Evolutionary conservation across 2,113 vertebrate species (phyloP).

Genomic region (Alectura lathami): DNA sequence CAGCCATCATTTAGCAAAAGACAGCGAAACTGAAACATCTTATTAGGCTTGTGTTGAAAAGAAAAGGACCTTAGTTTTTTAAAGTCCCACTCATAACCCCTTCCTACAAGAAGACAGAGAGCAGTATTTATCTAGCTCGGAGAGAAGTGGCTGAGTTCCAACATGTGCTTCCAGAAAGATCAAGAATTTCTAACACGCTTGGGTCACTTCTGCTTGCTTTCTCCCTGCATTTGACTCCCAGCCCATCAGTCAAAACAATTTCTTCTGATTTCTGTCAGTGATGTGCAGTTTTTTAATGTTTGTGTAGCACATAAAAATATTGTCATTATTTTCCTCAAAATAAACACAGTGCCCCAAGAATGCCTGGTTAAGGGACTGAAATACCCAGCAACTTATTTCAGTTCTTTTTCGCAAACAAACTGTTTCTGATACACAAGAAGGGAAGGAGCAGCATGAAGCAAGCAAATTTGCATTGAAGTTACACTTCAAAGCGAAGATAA

Average conservation of each 20-base stretch:
- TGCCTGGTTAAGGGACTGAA: not conserved
- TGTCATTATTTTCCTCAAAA: not conserved
- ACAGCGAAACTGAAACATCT: not conserved
- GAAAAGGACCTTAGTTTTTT: not conserved
- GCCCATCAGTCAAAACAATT: not conserved
- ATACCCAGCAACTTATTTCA: not conserved
- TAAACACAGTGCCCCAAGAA: not conserved
- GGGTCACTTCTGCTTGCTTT: not conserved
- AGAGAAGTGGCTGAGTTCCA: not conserved
- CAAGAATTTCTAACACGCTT: not conserved
- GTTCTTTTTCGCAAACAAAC: not conserved
- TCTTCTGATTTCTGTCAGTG: not conserved
- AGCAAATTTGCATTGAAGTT: not conserved
- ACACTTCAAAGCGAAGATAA: conserved; percentile 15
- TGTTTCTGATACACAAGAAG: not conserved
- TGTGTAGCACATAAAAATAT: not conserved
- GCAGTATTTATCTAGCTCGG: not conserved
- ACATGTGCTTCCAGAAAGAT: not conserved
- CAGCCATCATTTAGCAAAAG: not conserved
- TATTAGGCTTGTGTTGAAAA: not conserved
- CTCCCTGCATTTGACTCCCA: not conserved
- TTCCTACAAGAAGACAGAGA: not conserved
- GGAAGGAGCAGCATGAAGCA: not conserved
- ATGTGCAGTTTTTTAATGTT: not conserved
- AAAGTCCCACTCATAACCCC: not conserved